Percentiles rank a stretch among this genome's conserved stretches.
Conservation (phyloP, 2,888 invertebrate species). For the Cyrtodaria siliqua region DNA sequence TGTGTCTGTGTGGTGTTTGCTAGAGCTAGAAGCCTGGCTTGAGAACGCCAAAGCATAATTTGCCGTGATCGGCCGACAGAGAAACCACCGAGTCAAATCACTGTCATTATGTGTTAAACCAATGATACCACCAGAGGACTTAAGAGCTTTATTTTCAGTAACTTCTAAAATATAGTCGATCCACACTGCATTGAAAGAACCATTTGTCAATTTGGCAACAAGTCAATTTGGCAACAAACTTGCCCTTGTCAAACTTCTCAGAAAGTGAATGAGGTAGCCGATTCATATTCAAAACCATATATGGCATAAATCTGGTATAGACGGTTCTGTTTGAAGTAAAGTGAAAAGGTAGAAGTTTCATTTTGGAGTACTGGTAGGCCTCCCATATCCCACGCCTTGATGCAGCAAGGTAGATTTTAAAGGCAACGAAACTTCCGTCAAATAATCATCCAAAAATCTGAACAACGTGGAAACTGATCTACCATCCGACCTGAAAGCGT, state of each 20-base stretch:
- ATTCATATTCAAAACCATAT: slow-evolving; percentile 4
- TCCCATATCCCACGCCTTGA: slow-evolving; percentile 6
- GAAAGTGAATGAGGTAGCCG: slow-evolving; percentile 3
- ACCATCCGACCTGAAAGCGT: slow-evolving; percentile 19
- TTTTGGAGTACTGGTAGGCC: slow-evolving; percentile 4
- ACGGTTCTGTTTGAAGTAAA: slow-evolving; percentile 21
- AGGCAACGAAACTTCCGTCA: slow-evolving; percentile 16
- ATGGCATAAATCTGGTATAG: slow-evolving; percentile 13
- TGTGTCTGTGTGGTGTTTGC: background rate
- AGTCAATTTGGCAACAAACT: background rate
- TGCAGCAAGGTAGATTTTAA: slow-evolving; percentile 15
- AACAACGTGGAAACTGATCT: slow-evolving; percentile 23
- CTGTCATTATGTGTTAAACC: slow-evolving; percentile 22
- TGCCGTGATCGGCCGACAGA: slow-evolving; percentile 13
- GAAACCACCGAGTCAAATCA: slow-evolving; percentile 17
- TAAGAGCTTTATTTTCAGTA: slow-evolving; percentile 35
- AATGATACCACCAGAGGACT: slow-evolving; percentile 33
- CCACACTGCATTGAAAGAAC: slow-evolving; percentile 22
- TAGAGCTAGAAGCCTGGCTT: background rate
- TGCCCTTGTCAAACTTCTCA: slow-evolving; percentile 7
- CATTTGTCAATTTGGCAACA: slow-evolving; percentile 1
- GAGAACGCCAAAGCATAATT: slow-evolving; percentile 15
- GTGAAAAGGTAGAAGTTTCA: slow-evolving; percentile 17
- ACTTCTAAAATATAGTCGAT: slow-evolving; percentile 26
- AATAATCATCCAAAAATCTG: slow-evolving; percentile 38